Base-by-base conservation (phyloP, 2,888 invertebrate genomes). In the Stomorhina lunata region DNA sequence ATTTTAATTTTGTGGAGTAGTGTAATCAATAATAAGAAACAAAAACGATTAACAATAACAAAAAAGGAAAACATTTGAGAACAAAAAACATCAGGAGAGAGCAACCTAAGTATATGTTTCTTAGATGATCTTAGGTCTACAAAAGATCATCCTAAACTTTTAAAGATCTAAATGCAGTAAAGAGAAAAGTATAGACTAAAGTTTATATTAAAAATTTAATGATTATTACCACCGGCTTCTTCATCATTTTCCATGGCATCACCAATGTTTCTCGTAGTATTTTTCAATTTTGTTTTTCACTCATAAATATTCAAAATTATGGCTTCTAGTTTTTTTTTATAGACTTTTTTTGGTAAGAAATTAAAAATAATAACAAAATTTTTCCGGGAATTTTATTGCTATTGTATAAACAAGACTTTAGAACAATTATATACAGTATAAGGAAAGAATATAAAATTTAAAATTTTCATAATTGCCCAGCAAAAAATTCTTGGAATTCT, bases 401-500 rank as follows among this genome's bases (percentile, higher is more conserved):
- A 10, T 68, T 68, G 68, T 10, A 20, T 69, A 69, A 55, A 37
- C 55, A 69, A 55, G 43, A 69, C 29, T 55, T n/a, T 69, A 55
- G 12, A n/a, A 43, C 7, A 17, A 43, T 40, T 43, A 40, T 20
- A 40, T 15, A 15, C 12, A 37, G 37, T 27, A n/a, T 7, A 15
- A 20, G 12, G 2, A 15, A 25, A 7, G 15, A 43, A 27, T 4
- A 27, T n/a, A 27, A 27, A 25, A 43, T 17, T 6, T 17, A 43
- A 1, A 43, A 43, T n/a, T n/a, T n/a, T n/a, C n/a, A n/a, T n/a
- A n/a, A n/a, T n/a, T n/a, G n/a, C n/a, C n/a, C n/a, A n/a, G n/a
- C n/a, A n/a, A n/a, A n/a, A n/a, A n/a, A n/a, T n/a, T n/a, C n/a
- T n/a, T n/a, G n/a, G n/a, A n/a, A n/a, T n/a, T n/a, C n/a, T n/a